Percentiles rank a stretch among this genome's conserved stretches.
These are phyloP conservation scores for Crotalus horridus DNA, from an alignment of 2,113 vertebrate species.

Conservation along the genomic window DNA sequence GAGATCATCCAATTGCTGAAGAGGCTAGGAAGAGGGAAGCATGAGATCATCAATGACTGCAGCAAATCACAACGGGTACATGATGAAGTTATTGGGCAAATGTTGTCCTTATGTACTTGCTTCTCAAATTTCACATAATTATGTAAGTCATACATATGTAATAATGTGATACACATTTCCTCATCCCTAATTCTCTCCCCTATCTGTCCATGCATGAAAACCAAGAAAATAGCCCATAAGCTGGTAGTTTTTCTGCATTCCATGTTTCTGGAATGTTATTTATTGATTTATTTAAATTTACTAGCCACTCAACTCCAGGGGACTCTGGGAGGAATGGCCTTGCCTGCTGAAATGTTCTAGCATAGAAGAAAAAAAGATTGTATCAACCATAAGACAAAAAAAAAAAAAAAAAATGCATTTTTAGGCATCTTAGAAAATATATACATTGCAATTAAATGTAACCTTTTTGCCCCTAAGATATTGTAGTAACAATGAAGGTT, in stretches of 20 bases:
- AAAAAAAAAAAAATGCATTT: background rate
- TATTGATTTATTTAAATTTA: background rate
- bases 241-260: background rate
- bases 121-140: background rate
- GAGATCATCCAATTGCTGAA: background rate
- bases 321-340: background rate
- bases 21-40: background rate
- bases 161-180: background rate
- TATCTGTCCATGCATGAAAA: background rate
- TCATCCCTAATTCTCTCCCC: background rate
- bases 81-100: background rate
- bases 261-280: background rate
- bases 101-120: background rate
- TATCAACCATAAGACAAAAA: fast-evolving
- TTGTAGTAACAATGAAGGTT: background rate
- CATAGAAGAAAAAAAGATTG: background rate
- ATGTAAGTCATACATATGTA: background rate
- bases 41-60: background rate
- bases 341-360: background rate
- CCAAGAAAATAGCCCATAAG: background rate
- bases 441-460: background rate
- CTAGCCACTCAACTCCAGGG: background rate
- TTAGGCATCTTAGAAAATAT: constrained; percentile 8
- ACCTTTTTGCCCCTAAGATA: constrained; percentile 3
- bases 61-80: background rate